Base-by-base conservation (phyloP, 2,113 vertebrate species). In the Labeo rohita region DNA sequence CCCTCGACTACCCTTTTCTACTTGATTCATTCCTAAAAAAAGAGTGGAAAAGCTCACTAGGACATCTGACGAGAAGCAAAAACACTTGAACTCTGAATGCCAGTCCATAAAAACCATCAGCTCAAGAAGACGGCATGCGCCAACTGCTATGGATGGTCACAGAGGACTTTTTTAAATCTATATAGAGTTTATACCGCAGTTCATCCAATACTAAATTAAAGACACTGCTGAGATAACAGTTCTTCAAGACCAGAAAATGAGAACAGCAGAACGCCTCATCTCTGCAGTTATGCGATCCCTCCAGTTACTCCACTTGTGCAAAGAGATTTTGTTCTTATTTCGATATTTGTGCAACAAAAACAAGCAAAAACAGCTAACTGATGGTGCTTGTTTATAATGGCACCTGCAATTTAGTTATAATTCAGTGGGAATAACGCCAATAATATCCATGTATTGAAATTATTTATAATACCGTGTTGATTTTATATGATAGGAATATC, bases 341-440 rank as follows among this genome's bases (percentile, higher is more conserved):
- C 3, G 52, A 70, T 68, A 59, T 73, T 79, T 80, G n/a, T 34
- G 21, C 70, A 77, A 43, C 50, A 56, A 34, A 87, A 78, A 49
- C 1, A 54, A 23, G 21, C 23, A 59, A 70, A 80, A 66, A 45
- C 9, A 43, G 50, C 0, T 68, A 80, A 49, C 1, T 79, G 52
- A 63, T 43, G 39, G 59, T 68, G 80, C 56, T 83, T 74, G 8
- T 86, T 84, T 84, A 49, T 74, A 80, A 86, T 21, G 21, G 11
- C 83, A 83, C 3, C 15, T 56, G 75, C 76, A 47, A 63, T 75
- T 63, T 88, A 59, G 72, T 65, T 82, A 10, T 56, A 34, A 80
- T 52, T 74, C 36, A 21, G 72, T 77, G 59, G 61, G 76, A 49
- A 50, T 47, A 81, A 73, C 47, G 11, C 63, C 80, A 68, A 59